These are phyloP conservation scores for Strigops habroptila DNA, from an alignment of 2,113 vertebrate genomes.

Conservation along the genomic window DNA sequence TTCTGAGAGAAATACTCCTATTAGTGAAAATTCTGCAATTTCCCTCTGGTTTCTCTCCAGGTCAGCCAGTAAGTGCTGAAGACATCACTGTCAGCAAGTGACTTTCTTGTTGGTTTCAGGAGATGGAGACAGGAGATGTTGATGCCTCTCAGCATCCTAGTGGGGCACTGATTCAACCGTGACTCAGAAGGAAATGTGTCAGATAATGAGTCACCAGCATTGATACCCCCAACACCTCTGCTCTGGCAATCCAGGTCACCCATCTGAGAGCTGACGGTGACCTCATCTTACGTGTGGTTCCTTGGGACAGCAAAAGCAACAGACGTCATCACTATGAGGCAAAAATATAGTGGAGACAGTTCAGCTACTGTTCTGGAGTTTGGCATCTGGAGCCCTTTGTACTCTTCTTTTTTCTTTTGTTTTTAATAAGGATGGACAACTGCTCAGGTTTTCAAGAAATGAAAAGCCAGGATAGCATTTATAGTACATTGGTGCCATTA, in stretches of 20 bases:
- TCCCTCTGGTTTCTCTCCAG: neutral
- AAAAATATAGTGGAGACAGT: neutral
- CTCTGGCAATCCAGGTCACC: neutral
- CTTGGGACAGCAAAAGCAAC: neutral
- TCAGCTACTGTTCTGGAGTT: neutral
- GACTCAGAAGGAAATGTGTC: constrained; percentile 46
- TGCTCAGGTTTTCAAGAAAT: neutral
- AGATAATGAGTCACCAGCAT: neutral
- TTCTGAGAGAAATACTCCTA: neutral
- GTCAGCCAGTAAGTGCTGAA: neutral
- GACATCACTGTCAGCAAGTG: neutral
- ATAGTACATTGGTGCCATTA: neutral
- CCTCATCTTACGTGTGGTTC: neutral
- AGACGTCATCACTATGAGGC: neutral
- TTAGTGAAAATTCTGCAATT: neutral
- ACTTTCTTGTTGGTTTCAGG: neutral
- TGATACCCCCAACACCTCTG: neutral
- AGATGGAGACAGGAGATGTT: neutral
- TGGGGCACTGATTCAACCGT: neutral
- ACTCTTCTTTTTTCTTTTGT: neutral
- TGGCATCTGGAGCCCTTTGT: neutral
- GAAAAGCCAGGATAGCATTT: neutral
- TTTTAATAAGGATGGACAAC: neutral
- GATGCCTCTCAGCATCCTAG: neutral
- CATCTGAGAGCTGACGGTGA: neutral